Conservation (phyloP, 2,797 vertebrate species). For the Hirundo rustica region DNA sequence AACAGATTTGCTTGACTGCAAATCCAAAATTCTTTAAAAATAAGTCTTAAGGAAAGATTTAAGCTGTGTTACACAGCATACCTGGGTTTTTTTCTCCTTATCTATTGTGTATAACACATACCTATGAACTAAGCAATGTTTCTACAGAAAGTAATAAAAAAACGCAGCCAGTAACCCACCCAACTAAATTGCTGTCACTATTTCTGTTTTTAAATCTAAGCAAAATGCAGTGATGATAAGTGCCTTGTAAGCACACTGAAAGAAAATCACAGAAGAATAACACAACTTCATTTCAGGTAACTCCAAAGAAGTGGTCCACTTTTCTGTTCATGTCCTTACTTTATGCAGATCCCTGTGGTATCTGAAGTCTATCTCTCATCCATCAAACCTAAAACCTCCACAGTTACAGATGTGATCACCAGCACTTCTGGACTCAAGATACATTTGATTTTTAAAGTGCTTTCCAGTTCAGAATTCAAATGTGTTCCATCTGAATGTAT, state of each 20-base stretch:
- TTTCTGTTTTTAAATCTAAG: slow-evolving; percentile 16
- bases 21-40: neutral
- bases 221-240: neutral
- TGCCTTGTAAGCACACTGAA: neutral
- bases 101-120: neutral
- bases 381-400: neutral
- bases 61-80: neutral
- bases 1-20: neutral
- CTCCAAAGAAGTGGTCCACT: neutral
- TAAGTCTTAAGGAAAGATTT: neutral
- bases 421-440: neutral
- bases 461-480: neutral
- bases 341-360: neutral
- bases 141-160: neutral
- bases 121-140: neutral
- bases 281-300: neutral
- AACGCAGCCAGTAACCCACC: rapidly evolving
- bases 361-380: neutral
- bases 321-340: neutral
- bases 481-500: neutral
- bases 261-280: neutral
- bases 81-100: neutral
- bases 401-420: neutral
- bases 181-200: neutral
- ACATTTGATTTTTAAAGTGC: neutral